Conservation (phyloP, 2,113 vertebrate species). For the Lates calcarifer region DNA sequence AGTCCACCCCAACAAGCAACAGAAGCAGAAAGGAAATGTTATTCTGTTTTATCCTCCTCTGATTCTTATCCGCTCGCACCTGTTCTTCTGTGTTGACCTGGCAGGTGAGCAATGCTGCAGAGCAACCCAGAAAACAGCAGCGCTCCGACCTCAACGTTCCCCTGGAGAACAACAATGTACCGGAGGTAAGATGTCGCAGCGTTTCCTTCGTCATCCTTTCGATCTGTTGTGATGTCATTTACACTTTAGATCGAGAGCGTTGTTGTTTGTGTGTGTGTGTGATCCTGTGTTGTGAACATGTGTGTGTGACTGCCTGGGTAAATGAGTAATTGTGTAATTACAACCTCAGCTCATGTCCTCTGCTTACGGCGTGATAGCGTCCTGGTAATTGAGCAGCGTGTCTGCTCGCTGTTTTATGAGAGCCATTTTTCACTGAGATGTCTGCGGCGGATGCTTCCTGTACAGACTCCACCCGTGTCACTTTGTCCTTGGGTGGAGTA, state of each 20-base stretch:
- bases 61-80: slow-evolving; percentile 21
- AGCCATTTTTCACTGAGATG: slow-evolving; percentile 60
- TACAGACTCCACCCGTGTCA: slow-evolving; percentile 27
- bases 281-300: background rate
- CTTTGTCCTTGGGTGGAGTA: slow-evolving; percentile 37
- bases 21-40: slow-evolving; percentile 2
- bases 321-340: slow-evolving; percentile 73
- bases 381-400: slow-evolving; percentile 54
- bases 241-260: slow-evolving; percentile 1
- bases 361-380: slow-evolving; percentile 35
- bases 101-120: slow-evolving; percentile 91
- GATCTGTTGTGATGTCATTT: slow-evolving; percentile 16
- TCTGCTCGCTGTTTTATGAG: slow-evolving; percentile 64
- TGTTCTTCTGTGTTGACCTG: slow-evolving; percentile 54
- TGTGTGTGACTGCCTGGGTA: slow-evolving; percentile 30
- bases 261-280: slow-evolving; percentile 14
- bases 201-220: slow-evolving; percentile 15
- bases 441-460: slow-evolving; percentile 34
- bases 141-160: slow-evolving; percentile 97
- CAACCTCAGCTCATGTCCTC: slow-evolving; percentile 62
- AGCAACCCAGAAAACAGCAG: slow-evolving; percentile 95
- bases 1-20: background rate
- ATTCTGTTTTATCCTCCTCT: background rate
- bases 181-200: slow-evolving; percentile 85
- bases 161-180: slow-evolving; percentile 93